Base-by-base conservation (phyloP, 2,888 invertebrate genomes). In the Hypomecis atomaria region DNA sequence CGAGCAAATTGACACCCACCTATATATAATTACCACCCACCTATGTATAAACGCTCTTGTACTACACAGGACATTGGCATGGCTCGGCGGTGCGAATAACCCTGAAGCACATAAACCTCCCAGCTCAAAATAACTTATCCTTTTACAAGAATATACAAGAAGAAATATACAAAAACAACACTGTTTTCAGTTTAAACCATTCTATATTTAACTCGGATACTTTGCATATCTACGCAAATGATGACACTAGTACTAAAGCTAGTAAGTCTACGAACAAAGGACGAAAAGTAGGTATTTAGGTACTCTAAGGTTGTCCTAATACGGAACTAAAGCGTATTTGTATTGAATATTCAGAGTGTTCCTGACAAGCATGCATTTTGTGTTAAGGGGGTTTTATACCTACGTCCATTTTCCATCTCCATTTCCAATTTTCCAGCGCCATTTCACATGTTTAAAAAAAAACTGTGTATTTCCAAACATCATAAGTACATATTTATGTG, bases 321-420 rank as follows among this genome's bases (percentile, higher is more conserved):
- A 71, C 78, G 78, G 80, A 79, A 79, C 75, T 69, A 69, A 63
- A 45, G 6, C 44, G 48, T 66, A 61, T 73, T 67, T 67, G 60
- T 70, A 74, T 79, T 81, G 76, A 78, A 78, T 79, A 81, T 80
- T 81, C 74, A 78, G 71, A 56, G 71, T 66, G 71, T 71, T 79
- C 75, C 79, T 72, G 72, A 69, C 73, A 70, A 68, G 71, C 71
- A 70, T 67, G 76, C 78, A 82, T 83, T 77, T 82, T 83, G 81
- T 82, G 83, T 82, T 78, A 82, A 38, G 38, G 38, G 7, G 38
- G 3, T 23, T 23, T 23, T 23, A 23, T 23, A 23, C 23, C 23
- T 23, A 23, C 23, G 23, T 23, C 23, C 1, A 23, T 23, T 23
- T 23, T 23, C 23, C 23, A 23, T 23, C 23, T 23, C 23, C n/a